Percentiles rank a stretch among this genome's conserved stretches.
Conservation (phyloP, 2,113 vertebrate species). For the Corynorhinus townsendii region DNA sequence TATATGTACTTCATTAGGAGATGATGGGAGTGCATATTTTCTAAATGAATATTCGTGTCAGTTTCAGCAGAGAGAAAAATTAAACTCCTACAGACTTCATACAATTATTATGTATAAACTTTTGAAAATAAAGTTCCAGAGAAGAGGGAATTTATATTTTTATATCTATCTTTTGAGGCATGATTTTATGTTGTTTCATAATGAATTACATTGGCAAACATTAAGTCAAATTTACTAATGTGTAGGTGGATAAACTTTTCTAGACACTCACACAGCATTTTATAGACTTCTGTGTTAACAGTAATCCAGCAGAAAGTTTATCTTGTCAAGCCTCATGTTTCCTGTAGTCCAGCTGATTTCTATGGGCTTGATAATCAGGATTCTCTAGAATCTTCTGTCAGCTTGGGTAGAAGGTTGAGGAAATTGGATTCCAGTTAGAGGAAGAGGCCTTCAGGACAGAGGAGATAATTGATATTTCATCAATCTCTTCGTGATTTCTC, state of each 20-base stretch:
- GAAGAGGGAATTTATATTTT: slow-evolving; percentile 40
- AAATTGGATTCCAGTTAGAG: background rate
- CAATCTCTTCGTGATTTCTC: background rate
- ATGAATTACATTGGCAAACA: slow-evolving; percentile 31
- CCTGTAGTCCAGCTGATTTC: background rate
- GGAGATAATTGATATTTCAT: background rate
- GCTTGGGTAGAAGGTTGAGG: background rate
- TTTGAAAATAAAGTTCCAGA: slow-evolving; percentile 45
- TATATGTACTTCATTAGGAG: slow-evolving; percentile 56
- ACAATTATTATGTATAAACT: slow-evolving; percentile 28
- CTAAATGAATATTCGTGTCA: slow-evolving; percentile 56
- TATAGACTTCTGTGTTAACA: background rate
- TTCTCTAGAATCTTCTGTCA: background rate
- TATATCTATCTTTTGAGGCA: slow-evolving; percentile 20
- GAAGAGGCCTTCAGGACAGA: background rate
- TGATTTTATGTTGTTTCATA: slow-evolving; percentile 50
- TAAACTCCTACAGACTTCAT: slow-evolving; percentile 48
- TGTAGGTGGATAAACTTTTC: background rate
- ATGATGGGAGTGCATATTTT: slow-evolving; percentile 35
- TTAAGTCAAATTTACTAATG: background rate
- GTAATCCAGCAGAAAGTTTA: background rate
- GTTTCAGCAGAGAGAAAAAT: slow-evolving; percentile 45
- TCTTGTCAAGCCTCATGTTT: background rate
- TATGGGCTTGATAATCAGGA: background rate
- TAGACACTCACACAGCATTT: background rate